These are phyloP conservation scores for Zonotrichia leucophrys DNA, from an alignment of 2,113 vertebrate species.

Conservation along the genomic window DNA sequence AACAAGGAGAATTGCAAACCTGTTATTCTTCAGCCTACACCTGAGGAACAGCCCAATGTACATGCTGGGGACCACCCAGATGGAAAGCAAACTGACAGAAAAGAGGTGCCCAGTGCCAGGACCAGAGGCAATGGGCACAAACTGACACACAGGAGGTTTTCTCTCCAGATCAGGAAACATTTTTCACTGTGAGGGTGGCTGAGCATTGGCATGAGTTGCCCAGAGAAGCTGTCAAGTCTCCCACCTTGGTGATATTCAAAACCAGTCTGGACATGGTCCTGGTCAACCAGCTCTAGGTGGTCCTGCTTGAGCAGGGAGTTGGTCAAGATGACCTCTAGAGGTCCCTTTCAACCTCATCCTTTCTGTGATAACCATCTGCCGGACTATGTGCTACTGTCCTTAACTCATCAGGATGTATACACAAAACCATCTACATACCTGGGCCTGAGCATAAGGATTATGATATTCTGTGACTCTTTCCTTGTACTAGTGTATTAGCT, in stretches of 20 bases:
- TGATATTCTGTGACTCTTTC: background rate
- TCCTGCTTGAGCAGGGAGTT: background rate
- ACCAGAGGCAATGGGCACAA: background rate
- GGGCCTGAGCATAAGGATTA: background rate
- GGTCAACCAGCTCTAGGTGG: background rate
- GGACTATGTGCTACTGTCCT: background rate
- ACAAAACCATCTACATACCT: background rate
- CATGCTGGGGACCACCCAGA: background rate
- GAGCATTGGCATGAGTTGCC: background rate
- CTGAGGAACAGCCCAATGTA: background rate
- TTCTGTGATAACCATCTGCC: background rate
- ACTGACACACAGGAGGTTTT: background rate
- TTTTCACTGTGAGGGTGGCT: background rate
- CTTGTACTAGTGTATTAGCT: background rate
- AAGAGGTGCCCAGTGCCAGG: background rate
- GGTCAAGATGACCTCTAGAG: background rate
- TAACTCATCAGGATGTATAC: background rate
- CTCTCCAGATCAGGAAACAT: background rate
- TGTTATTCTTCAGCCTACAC: background rate
- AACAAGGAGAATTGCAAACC: background rate
- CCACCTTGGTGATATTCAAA: background rate
- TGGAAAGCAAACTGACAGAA: background rate
- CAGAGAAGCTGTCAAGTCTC: background rate
- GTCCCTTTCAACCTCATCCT: background rate
- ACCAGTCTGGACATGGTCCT: background rate